Evolutionary conservation across 1,140 invertebrate species (phyloP).

Genomic region (Marisa cornuarietis): DNA sequence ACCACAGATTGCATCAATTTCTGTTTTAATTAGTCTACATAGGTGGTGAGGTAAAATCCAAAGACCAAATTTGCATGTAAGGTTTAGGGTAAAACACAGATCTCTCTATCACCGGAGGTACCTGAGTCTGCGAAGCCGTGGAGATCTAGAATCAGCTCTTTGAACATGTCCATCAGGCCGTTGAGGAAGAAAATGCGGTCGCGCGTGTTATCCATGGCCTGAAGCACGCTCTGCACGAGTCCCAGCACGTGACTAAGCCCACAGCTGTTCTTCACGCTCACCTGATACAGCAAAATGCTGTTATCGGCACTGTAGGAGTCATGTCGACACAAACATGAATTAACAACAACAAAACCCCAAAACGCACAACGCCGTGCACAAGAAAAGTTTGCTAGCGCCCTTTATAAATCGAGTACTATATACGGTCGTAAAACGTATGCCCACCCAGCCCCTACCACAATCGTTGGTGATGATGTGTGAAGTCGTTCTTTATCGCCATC

Average conservation of each 20-base stretch:
- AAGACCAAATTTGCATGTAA: background rate
- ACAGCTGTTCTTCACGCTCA: conserved; percentile 59
- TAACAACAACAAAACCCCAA: too few species aligned
- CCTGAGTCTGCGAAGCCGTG: conserved; percentile 60
- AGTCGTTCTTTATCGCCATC: too few species aligned
- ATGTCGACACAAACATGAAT: too few species aligned
- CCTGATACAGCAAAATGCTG: conserved; percentile 34
- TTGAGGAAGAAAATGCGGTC: conserved; percentile 54
- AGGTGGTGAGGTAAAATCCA: background rate
- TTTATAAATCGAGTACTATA: too few species aligned
- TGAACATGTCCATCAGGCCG: conserved; percentile 61
- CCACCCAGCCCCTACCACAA: too few species aligned
- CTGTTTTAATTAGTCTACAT: background rate
- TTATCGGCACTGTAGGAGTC: background rate
- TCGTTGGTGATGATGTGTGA: too few species aligned
- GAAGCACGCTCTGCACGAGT: conserved; percentile 53
- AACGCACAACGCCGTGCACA: too few species aligned
- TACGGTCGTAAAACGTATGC: too few species aligned
- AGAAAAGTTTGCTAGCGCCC: too few species aligned
- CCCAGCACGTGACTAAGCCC: conserved; percentile 54
- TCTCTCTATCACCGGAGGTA: conserved; percentile 19
- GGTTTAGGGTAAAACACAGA: background rate
- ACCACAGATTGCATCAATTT: too few species aligned
- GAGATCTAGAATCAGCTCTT: conserved; percentile 59
- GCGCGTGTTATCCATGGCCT: conserved; percentile 54